phyloP scores from a whole-genome alignment of 2,113 vertebrate species.

The Microcebus lehilahytsara region DNA sequence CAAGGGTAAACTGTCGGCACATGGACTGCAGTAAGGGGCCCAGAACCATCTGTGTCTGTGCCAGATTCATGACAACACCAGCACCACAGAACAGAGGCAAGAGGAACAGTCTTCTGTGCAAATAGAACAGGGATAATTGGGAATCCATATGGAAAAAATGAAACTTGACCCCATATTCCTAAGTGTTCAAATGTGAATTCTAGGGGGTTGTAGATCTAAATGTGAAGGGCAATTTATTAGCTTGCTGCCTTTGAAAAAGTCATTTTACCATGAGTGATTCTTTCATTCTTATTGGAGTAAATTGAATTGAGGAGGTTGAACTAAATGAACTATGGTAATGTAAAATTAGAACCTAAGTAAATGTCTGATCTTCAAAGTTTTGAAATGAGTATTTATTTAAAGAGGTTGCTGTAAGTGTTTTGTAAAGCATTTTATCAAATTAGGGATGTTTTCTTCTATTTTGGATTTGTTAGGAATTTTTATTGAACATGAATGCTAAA shows the following conservation, averaged over 20 bases:
- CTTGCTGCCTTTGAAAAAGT: slow-evolving; percentile 49
- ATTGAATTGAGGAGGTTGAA: slow-evolving; percentile 61
- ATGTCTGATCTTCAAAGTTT: slow-evolving; percentile 58
- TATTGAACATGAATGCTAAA: slow-evolving; percentile 8
- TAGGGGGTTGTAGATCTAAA: slow-evolving; percentile 4
- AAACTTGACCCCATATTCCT: neutral
- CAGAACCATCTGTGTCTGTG: neutral
- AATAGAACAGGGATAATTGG: neutral
- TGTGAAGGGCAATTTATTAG: slow-evolving; percentile 33
- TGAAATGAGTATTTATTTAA: slow-evolving; percentile 50
- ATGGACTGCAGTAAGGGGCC: neutral
- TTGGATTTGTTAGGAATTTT: slow-evolving; percentile 23
- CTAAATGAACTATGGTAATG: slow-evolving; percentile 68
- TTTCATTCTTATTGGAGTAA: slow-evolving; percentile 64
- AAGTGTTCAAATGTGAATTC: slow-evolving; percentile 39
- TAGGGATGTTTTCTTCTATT: slow-evolving; percentile 32
- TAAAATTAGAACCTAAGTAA: slow-evolving; percentile 69
- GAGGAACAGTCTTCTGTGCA: neutral
- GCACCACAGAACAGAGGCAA: neutral
- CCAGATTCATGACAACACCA: neutral
- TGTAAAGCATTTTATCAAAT: slow-evolving; percentile 47
- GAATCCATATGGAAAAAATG: neutral
- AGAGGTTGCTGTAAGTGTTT: slow-evolving; percentile 23
- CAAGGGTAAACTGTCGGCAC: neutral
- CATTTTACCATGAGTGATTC: slow-evolving; percentile 48